Evolutionary conservation across 2,797 vertebrate genomes (phyloP).

Genomic region (Amblyopsis hoosieri): DNA sequence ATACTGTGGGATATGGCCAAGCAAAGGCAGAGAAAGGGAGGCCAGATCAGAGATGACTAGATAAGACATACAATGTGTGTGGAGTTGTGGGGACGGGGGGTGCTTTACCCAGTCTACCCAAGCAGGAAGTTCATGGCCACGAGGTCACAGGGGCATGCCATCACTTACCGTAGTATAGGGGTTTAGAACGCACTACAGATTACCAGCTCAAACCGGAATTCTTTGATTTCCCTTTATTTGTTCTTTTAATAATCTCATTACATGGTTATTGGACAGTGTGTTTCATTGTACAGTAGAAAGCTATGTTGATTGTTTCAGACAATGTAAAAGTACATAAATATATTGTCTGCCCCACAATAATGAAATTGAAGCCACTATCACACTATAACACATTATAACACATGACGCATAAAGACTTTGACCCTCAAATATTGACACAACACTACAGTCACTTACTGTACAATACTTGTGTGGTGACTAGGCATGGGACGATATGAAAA

Average conservation of each 20-base stretch:
- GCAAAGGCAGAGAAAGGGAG: constrained; percentile 14
- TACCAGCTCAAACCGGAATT: constrained; percentile 64
- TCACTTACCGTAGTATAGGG: constrained; percentile 40
- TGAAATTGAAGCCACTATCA: constrained; percentile 42
- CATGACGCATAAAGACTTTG: constrained; percentile 67
- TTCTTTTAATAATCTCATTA: not conserved
- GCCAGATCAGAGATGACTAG: constrained; percentile 50
- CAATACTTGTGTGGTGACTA: constrained; percentile 9
- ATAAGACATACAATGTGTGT: constrained; percentile 38
- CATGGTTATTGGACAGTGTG: not conserved
- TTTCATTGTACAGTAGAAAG: constrained; percentile 22
- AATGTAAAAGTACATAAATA: constrained; percentile 6
- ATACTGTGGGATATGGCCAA: constrained; percentile 10
- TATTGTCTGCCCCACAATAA: constrained; percentile 34
- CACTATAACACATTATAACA: constrained; percentile 44
- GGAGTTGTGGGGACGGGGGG: constrained; percentile 31
- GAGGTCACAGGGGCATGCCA: constrained; percentile 63
- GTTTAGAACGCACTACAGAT: constrained; percentile 49
- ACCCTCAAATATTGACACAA: constrained; percentile 67
- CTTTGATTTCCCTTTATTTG: constrained; percentile 8
- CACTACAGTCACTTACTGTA: constrained; percentile 36
- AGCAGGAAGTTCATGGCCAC: constrained; percentile 68
- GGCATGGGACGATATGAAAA: no score
- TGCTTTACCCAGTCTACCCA: constrained; percentile 36
- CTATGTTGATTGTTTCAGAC: constrained; percentile 30